Evolutionary conservation across 2,888 invertebrate genomes (phyloP), one percentile per base, ranked within the genome.

Genomic region (Miltochrista miniata): DNA sequence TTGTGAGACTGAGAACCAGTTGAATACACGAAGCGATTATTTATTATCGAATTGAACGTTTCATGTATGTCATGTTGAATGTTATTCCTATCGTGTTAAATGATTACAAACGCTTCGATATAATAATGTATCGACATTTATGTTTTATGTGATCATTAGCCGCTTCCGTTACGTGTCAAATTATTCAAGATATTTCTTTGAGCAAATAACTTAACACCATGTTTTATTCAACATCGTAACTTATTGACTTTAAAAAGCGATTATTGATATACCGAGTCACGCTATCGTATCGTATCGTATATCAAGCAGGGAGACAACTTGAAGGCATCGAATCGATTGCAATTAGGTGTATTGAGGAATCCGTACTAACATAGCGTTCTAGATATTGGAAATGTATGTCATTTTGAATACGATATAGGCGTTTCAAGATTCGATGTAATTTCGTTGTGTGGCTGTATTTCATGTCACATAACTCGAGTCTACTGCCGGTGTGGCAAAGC

Each of bases 41-140:
- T 63, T 70, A 57, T 61, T 68, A 67, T 67, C 60, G 56, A 70
- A 67, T 67, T 60, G 61, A 58, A 63, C 58, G 57, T 53, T 57
- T 70, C 59, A 70, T 67, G 59, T 58, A 67, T 66, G 63, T 70
- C 71, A 62, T 72, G 68, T 78, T 66, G 67, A 76, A 74, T 76
- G 73, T 64, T 74, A 76, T 72, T 57, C 56, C 41, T 29, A 38
- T 56, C 60, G 63, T 63, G 65, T 68, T 72, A 69, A 69, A 67
- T 61, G 60, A 65, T 74, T 61, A 43, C 12, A 29, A 29, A 70
- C 64, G 59, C 57, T 65, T 45, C 48, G 47, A 45, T 48, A 56
- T 48, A 54, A 57, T 70, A 68, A 72, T 65, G 59, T 70, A 70
- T 70, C 65, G 62, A 57, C 47, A 66, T 70, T 64, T 24, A 63